phyloP scores from a whole-genome alignment of 2,888 invertebrate genomes.

The Subacronicta megacephala region DNA sequence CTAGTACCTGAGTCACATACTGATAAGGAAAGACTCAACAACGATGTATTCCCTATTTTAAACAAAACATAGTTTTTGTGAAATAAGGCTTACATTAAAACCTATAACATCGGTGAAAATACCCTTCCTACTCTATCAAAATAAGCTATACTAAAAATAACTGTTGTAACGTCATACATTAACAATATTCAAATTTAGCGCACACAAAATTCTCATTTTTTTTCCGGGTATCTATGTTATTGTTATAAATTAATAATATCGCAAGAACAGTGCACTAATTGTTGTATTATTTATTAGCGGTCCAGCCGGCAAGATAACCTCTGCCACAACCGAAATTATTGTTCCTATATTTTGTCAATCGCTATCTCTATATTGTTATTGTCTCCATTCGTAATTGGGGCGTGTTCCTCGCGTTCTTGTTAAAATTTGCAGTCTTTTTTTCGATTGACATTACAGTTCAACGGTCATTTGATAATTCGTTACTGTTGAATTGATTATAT shows the following conservation, averaged over 20 bases:
- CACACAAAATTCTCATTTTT: slow-evolving; percentile 29
- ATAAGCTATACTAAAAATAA: too few relatives aligned
- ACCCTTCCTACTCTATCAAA: too few relatives aligned
- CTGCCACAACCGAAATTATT: slow-evolving; percentile 70
- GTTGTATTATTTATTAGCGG: slow-evolving; percentile 61
- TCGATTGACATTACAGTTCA: slow-evolving; percentile 40
- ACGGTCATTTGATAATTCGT: slow-evolving; percentile 26
- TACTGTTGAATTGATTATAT: slow-evolving; percentile 14
- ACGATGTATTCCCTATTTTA: too few relatives aligned
- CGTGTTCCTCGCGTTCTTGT: slow-evolving; percentile 43
- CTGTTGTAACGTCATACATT: too few relatives aligned
- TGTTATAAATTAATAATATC: slow-evolving; percentile 54
- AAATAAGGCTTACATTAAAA: too few relatives aligned
- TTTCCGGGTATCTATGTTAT: slow-evolving; percentile 53
- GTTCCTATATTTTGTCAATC: slow-evolving; percentile 70
- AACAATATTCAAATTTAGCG: neutral
- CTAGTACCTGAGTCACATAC: slow-evolving; percentile 1
- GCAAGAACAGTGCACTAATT: slow-evolving; percentile 62
- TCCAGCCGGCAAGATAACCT: slow-evolving; percentile 67
- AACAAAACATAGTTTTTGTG: too few relatives aligned
- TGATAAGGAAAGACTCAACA: too few relatives aligned
- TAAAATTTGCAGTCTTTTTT: slow-evolving; percentile 43
- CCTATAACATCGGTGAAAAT: too few relatives aligned
- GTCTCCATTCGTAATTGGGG: slow-evolving; percentile 50
- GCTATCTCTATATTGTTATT: slow-evolving; percentile 58